Conservation (phyloP, 2,113 vertebrate species). For the Prinia subflava region DNA sequence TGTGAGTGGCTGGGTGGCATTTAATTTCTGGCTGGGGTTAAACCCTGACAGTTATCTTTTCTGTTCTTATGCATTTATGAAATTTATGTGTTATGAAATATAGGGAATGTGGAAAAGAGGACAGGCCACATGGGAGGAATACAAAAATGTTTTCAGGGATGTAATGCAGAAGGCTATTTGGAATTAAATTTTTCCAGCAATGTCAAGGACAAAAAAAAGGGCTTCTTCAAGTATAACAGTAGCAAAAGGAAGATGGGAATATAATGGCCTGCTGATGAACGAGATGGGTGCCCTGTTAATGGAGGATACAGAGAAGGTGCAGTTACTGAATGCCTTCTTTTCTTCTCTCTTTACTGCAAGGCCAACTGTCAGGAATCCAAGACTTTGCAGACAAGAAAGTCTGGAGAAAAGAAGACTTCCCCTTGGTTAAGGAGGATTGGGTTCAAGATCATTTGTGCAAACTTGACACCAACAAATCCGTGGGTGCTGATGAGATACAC, state of each 20-base stretch:
- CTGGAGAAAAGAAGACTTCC: neutral
- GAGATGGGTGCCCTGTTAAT: neutral
- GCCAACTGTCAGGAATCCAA: neutral
- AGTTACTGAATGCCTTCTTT: neutral
- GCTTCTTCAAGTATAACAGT: neutral
- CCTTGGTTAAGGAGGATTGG: neutral
- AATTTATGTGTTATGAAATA: neutral
- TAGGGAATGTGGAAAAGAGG: neutral
- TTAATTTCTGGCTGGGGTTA: neutral
- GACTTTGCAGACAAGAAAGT: neutral
- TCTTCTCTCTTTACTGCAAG: neutral
- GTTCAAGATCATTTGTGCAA: neutral
- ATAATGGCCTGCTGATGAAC: neutral
- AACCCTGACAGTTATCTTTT: neutral
- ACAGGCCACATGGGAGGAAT: neutral
- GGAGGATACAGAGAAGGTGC: neutral
- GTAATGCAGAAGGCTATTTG: neutral
- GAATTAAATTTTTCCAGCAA: neutral
- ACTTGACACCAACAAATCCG: neutral
- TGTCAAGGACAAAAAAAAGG: neutral
- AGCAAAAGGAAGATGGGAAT: neutral
- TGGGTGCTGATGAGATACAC: rapidly evolving
- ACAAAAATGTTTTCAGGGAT: neutral
- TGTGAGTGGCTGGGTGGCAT: rapidly evolving
- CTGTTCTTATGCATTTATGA: neutral